Conservation (phyloP, 2,113 vertebrate species). For the Hippoglossus stenolepis region DNA sequence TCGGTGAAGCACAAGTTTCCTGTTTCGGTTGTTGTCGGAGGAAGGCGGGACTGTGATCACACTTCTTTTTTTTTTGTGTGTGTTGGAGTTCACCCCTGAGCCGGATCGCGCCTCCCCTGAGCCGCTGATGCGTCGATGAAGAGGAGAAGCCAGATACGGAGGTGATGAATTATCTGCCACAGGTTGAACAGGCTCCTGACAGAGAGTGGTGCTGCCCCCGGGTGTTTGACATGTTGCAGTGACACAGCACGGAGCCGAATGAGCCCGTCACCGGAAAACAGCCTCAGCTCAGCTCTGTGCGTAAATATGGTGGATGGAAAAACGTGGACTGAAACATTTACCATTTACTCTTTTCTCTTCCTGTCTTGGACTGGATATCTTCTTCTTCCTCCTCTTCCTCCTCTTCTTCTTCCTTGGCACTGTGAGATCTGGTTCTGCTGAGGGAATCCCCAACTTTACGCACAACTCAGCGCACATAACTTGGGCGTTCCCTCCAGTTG, state of each 20-base stretch:
- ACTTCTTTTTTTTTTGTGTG: not conserved
- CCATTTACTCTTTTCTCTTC: too few relatives aligned
- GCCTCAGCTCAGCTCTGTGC: not conserved
- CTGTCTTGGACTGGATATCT: too few relatives aligned
- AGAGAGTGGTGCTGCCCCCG: conserved; percentile 76
- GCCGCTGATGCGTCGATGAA: not conserved
- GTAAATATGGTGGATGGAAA: not conserved
- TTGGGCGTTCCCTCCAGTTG: conserved; percentile 33
- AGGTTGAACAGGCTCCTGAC: too few relatives aligned
- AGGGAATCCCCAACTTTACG: conserved; percentile 68
- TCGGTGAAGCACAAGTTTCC: conserved; percentile 78
- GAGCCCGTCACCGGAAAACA: too few relatives aligned
- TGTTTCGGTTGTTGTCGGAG: conserved; percentile 74
- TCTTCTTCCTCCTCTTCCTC: not conserved
- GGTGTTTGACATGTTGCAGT: conserved; percentile 64
- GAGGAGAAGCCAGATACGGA: conserved; percentile 11
- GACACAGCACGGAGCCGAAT: conserved; percentile 8
- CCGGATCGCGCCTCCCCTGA: not conserved
- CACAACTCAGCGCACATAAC: conserved; percentile 26
- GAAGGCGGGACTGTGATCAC: conserved; percentile 66
- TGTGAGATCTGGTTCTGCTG: not conserved
- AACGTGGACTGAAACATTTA: too few relatives aligned
- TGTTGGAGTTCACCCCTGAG: not conserved
- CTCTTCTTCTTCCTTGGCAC: not conserved
- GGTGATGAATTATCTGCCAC: not conserved